phyloP scores from a whole-genome alignment of 2,888 invertebrate species.

The Parnassius glacialis region DNA sequence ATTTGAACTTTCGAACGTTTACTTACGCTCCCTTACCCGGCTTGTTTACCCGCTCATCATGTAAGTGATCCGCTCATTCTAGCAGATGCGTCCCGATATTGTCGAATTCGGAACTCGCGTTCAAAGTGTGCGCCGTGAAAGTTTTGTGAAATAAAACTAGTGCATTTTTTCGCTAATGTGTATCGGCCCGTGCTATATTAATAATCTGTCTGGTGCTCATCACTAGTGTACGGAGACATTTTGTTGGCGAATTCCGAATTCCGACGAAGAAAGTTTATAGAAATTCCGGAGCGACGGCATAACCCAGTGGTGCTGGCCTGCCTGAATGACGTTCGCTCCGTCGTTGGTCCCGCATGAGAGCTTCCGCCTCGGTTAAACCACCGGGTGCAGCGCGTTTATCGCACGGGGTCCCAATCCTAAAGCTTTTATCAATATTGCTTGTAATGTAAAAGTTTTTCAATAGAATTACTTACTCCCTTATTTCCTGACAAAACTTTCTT shows the following conservation, averaged over 20 bases:
- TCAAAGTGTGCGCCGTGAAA: conserved; percentile 68
- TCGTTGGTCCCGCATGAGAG: conserved; percentile 58
- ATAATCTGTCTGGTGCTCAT: conserved; percentile 47
- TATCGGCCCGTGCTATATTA: conserved; percentile 34
- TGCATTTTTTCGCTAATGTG: conserved; percentile 42
- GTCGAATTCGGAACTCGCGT: conserved; percentile 77
- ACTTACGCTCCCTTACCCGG: conserved; percentile 74
- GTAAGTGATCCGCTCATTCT: conserved; percentile 77
- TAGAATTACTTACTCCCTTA: conserved; percentile 60
- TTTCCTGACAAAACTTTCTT: conserved; percentile 55
- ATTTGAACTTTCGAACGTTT: conserved; percentile 74
- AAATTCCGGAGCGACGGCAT: conserved; percentile 59
- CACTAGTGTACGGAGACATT: conserved; percentile 56
- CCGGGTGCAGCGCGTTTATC: conserved; percentile 49
- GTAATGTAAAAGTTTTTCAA: conserved; percentile 64
- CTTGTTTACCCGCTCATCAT: conserved; percentile 78
- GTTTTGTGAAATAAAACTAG: conserved; percentile 69
- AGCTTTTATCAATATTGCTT: conserved; percentile 62
- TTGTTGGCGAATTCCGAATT: conserved; percentile 70
- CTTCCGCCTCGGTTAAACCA: conserved; percentile 55
- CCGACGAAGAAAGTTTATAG: conserved; percentile 63
- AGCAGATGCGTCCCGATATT: conserved; percentile 61
- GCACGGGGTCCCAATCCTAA: conserved; percentile 47
- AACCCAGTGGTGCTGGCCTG: conserved; percentile 44
- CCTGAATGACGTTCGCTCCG: conserved; percentile 48